Base-by-base conservation (phyloP, 2,113 vertebrate genomes). In the Chamaea fasciata region DNA sequence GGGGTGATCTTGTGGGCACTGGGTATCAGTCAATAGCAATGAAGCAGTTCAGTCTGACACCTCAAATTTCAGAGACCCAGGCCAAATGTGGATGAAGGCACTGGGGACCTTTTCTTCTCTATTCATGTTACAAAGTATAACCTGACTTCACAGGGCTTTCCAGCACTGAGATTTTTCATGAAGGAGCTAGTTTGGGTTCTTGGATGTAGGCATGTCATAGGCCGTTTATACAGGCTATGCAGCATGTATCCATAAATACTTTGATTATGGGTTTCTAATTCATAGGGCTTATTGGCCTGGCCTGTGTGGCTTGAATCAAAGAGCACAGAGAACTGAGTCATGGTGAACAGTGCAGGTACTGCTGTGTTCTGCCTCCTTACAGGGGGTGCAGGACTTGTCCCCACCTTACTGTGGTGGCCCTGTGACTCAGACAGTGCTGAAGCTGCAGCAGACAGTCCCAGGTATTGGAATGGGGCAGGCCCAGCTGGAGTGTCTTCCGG, bases 281-380 rank as follows among this genome's bases (percentile, higher is more conserved):
- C 50, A 15, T 68, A 63, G 60, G 44, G 12, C 41, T 86, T 82
- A 15, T 70, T 93, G 71, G 57, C 31, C 50, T 71, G 73, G 39
- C 35, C 65, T 59, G 15, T 56, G 39, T 63, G 77, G 74, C 68
- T 87, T 82, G 57, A 65, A 57, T 89, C 52, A 41, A 74, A 76
- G 27, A 86, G 41, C n/a, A 10, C 30, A 84, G 78, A 77, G 71
- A 79, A 22, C 24, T 27, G 33, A 88, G 71, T 69, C 26, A 46
- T 24, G 76, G 65, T 0, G 0, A 79, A 31, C 46, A 62, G n/a
- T 0, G 1, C 26, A 63, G 77, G 69, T n/a, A 33, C 11, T 57
- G 50, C 68, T 0, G 0, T 27, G 31, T 69, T 55, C 53, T 19
- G 30, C 55, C 44, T 12, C 64, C 23, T 71, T 53, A 23, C 13